Evolutionary conservation across 2,113 vertebrate species (phyloP), one percentile per base, ranked within the genome.

Genomic region (Cardinalis cardinalis): DNA sequence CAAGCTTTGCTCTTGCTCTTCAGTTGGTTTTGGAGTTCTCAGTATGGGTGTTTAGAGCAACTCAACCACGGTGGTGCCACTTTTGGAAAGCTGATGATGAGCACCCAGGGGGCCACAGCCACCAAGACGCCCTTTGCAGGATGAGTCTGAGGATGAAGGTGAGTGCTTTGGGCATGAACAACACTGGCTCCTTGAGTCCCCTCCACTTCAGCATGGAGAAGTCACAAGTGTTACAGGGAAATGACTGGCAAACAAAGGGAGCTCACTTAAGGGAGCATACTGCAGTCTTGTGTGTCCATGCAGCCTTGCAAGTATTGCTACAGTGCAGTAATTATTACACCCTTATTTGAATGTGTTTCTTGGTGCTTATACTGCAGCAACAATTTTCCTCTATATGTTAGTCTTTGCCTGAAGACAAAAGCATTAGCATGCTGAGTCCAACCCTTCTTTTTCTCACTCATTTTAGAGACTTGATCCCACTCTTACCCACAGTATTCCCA

Each of bases 31-130:
- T 59, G 28, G n/a, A 74, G 40, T 48, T 68, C 32, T 71, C 23
- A 38, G 29, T 17, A 5, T 10, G 12, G 49, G 12, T 25, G 41
- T n/a, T 92, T 5, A 32, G n/a, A 56, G 29, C 46, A 75, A 29
- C 41, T 44, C 32, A 49, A 3, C 6, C 52, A 20, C 0, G 1
- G 38, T 3, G 1, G n/a, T 38, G 26, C 10, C 4, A 1, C 17
- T 52, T 69, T 6, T 59, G 72, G 43, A 51, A 61, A 46, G 49
- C 41, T 83, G 78, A 7, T 65, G 38, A 17, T 61, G 60, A 32
- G 24, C 2, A 1, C 16, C 19, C 32, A 11, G 73, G 52, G 64
- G 5, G 12, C 8, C 25, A 25, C 18, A 48, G 51, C 38, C 59
- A 44, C 46, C 23, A 60, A 18, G 24, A 55, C 1, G 36, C 8